Percentiles rank a stretch among this genome's conserved stretches.
These are phyloP conservation scores for Spheniscus mendiculus DNA, from an alignment of 2,113 vertebrate species.

Conservation along the genomic window DNA sequence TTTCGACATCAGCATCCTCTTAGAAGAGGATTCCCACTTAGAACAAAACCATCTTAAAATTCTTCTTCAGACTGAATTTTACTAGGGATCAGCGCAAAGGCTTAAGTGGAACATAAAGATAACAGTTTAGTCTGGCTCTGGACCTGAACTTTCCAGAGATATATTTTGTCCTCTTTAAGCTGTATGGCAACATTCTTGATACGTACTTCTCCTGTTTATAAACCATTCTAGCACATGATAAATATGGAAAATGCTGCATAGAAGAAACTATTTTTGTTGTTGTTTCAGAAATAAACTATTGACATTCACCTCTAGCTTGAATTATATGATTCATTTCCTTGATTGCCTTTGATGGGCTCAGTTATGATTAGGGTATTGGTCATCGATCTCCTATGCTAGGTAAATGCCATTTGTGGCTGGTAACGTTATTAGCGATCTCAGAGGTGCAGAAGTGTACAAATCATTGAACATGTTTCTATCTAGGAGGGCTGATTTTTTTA, in stretches of 20 bases:
- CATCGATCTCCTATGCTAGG: not conserved
- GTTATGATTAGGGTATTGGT: not conserved
- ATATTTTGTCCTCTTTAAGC: not conserved
- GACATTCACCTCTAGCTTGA: not conserved
- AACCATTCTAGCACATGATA: not conserved
- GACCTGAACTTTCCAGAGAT: not conserved
- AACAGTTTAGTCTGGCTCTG: not conserved
- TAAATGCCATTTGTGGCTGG: not conserved
- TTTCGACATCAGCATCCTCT: not conserved
- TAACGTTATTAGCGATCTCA: not conserved
- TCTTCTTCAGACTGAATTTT: not conserved
- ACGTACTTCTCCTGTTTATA: not conserved
- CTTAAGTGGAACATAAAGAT: not conserved
- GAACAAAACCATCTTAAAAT: not conserved
- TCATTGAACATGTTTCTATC: not conserved
- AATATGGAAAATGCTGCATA: not conserved
- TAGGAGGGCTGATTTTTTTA: not conserved
- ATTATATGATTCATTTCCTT: not conserved
- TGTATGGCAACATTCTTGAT: not conserved
- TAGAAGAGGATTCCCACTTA: not conserved
- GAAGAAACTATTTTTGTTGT: not conserved
- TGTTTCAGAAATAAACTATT: not conserved
- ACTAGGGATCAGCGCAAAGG: not conserved
- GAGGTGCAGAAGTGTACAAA: not conserved
- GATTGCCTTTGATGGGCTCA: not conserved